Evolutionary conservation across 1,140 invertebrate genomes (phyloP).

Genomic region (Rhynchophorus ferrugineus): DNA sequence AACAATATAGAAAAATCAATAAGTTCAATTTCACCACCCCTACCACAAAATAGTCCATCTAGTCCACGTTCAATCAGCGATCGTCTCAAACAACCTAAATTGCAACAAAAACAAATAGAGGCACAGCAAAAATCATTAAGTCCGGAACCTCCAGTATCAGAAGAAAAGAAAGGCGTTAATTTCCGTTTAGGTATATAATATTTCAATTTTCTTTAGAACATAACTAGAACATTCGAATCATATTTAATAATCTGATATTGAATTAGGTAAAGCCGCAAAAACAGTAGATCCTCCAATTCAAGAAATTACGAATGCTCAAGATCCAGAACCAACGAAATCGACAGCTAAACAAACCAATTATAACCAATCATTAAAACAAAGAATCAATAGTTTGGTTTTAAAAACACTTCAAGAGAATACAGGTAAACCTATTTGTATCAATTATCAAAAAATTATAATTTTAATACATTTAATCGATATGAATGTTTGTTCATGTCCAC

Average conservation of each 20-base stretch:
- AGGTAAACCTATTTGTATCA: too few relatives aligned
- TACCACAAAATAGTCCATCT: constrained; percentile 6
- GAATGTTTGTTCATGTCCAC: not conserved
- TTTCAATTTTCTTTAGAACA: not conserved
- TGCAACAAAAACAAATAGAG: constrained; percentile 31
- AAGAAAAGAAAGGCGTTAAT: constrained; percentile 18
- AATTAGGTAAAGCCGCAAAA: not conserved
- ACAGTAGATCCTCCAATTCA: not conserved
- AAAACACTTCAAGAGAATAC: constrained; percentile 86
- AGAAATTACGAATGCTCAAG: not conserved
- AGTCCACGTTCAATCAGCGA: constrained; percentile 36
- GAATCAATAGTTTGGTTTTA: constrained; percentile 79
- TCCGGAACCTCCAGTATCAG: constrained; percentile 25
- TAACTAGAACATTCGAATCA: too few relatives aligned
- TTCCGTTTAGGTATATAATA: constrained; percentile 23
- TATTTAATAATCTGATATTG: too few relatives aligned
- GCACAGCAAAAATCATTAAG: constrained; percentile 27
- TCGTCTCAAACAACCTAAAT: constrained; percentile 36
- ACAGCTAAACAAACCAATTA: constrained; percentile 22
- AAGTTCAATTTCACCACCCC: constrained; percentile 2
- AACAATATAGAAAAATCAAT: constrained; percentile 9
- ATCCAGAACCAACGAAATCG: not conserved
- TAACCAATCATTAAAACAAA: constrained; percentile 73
- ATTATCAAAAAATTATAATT: not conserved
- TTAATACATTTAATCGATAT: not conserved